A percentile compares a stretch with the other conserved stretches of the same genome.
Conservation (phyloP, 2,113 vertebrate species). For the Cyprinodon variegatus region DNA sequence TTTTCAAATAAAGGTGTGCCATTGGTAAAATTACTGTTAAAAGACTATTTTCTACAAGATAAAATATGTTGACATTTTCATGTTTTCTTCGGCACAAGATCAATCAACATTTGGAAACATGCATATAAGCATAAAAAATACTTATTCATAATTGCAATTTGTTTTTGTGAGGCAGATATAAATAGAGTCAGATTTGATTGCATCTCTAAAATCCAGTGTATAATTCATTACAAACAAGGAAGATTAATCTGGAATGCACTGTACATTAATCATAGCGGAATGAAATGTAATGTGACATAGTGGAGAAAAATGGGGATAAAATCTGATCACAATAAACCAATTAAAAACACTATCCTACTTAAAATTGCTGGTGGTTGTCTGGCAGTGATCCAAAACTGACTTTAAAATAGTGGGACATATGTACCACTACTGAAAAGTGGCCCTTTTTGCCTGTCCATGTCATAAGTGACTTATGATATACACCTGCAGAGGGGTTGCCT, state of each 20-base stretch:
- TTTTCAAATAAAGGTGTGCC: conserved; percentile 42
- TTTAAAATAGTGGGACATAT: conserved; percentile 46
- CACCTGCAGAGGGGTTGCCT: conserved; percentile 67
- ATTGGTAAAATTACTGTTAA: conserved; percentile 15
- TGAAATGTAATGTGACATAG: conserved; percentile 12
- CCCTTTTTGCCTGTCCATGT: conserved; percentile 26
- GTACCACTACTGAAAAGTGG: conserved; percentile 5
- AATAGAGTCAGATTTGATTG: conserved; percentile 68
- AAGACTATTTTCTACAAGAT: background rate
- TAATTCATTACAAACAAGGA: conserved; percentile 60
- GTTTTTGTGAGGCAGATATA: conserved; percentile 28
- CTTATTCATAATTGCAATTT: background rate
- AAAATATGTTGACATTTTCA: background rate
- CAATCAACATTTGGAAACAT: conserved; percentile 38
- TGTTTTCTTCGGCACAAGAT: conserved; percentile 7
- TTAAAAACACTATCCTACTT: conserved; percentile 26
- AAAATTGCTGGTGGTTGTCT: conserved; percentile 25
- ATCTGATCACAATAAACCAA: conserved; percentile 13
- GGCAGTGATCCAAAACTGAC: conserved; percentile 22
- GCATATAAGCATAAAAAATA: conserved; percentile 12
- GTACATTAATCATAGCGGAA: conserved; percentile 28
- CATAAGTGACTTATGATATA: conserved; percentile 66
- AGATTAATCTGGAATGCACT: conserved; percentile 62
- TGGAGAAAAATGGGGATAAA: conserved; percentile 2
- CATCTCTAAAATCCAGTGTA: conserved; percentile 54